phyloP scores from a whole-genome alignment of 2,113 vertebrate species.

The Aramus guarauna region DNA sequence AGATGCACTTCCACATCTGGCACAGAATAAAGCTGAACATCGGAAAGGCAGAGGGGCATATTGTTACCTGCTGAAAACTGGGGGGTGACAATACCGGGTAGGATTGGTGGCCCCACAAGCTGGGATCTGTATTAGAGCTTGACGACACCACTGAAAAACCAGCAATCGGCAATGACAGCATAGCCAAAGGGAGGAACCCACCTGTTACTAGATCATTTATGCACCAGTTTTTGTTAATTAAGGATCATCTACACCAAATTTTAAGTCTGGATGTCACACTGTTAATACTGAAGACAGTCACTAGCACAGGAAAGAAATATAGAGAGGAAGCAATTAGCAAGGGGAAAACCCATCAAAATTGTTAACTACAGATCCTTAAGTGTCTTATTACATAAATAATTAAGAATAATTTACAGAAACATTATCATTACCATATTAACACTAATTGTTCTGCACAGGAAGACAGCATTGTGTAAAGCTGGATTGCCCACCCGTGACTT shows the following conservation, averaged over 20 bases:
- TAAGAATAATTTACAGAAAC: constrained; percentile 65
- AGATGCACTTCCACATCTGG: background rate
- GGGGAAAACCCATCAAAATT: background rate
- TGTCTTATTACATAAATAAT: constrained; percentile 60
- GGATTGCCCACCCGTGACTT: constrained; percentile 1
- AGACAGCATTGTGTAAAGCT: constrained; percentile 18
- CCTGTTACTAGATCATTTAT: constrained; percentile 2
- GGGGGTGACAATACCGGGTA: background rate
- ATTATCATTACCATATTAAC: constrained; percentile 58
- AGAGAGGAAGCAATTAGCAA: constrained; percentile 23
- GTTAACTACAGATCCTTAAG: constrained; percentile 48
- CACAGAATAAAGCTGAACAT: background rate
- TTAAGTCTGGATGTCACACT: background rate
- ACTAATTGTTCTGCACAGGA: constrained; percentile 55
- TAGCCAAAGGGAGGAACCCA: background rate
- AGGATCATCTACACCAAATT: background rate
- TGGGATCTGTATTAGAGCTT: background rate
- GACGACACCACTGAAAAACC: background rate
- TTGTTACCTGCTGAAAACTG: background rate
- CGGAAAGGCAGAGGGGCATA: background rate
- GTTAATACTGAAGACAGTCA: constrained; percentile 4
- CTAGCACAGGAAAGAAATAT: background rate
- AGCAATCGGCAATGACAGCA: background rate
- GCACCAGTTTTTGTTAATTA: constrained; percentile 17
- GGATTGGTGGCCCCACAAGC: background rate